These are phyloP conservation scores for Aethina tumida DNA, from an alignment of 1,140 invertebrate species.

Conservation along the genomic window DNA sequence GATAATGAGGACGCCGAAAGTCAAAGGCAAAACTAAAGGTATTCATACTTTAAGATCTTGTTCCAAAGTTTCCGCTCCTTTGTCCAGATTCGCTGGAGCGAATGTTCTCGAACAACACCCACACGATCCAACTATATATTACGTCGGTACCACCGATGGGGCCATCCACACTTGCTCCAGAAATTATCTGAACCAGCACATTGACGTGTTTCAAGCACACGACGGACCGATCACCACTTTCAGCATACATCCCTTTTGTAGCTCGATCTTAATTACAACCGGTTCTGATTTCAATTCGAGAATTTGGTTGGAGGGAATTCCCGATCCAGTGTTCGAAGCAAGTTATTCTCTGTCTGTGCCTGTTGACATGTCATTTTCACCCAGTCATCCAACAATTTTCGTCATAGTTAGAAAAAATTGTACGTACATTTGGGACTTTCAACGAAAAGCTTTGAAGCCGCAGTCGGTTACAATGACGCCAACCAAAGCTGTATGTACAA, in stretches of 20 bases:
- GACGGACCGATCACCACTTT: conserved; percentile 67
- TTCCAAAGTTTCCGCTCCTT: conserved; percentile 40
- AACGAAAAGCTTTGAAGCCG: conserved; percentile 52
- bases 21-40: conserved; percentile 52
- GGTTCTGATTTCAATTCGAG: conserved; percentile 68
- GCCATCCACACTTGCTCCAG: conserved; percentile 53
- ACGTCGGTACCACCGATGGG: conserved; percentile 76
- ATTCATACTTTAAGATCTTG: conserved; percentile 39
- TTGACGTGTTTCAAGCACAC: conserved; percentile 66
- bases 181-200: conserved; percentile 46
- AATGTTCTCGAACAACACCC: conserved; percentile 56
- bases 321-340: too few relatives aligned
- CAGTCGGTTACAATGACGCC: conserved; percentile 45
- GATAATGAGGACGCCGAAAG: conserved; percentile 47
- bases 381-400: conserved; percentile 71
- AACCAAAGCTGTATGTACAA: conserved; percentile 35
- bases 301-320: conserved; percentile 49
- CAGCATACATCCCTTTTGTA: conserved; percentile 68
- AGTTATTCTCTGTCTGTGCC: background rate
- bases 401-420: conserved; percentile 61
- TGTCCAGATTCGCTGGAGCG: conserved; percentile 48
- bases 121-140: conserved; percentile 52
- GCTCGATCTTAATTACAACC: conserved; percentile 65
- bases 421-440: conserved; percentile 63
- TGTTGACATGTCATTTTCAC: conserved; percentile 28